Percentiles rank a stretch among this genome's conserved stretches.
phyloP scores from a whole-genome alignment of 2,888 invertebrate genomes.

The Drosophila kanekoi region DNA sequence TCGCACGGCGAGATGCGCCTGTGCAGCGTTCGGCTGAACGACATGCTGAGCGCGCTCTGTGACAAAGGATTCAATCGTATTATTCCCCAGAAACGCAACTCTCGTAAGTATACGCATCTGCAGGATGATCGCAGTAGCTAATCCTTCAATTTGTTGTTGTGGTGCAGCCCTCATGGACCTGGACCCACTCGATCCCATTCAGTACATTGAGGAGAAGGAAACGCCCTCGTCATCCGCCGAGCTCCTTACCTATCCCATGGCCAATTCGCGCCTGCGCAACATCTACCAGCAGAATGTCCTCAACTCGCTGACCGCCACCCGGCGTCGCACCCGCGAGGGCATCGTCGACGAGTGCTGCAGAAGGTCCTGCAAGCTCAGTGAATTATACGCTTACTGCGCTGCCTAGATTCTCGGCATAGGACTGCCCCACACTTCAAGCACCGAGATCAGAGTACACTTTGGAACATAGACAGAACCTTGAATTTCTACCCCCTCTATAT shows the following conservation, averaged over 20 bases:
- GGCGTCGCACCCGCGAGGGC: constrained; percentile 58
- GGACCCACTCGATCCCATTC: constrained; percentile 64
- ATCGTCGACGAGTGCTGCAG: constrained; percentile 65
- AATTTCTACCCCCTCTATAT: constrained; percentile 18
- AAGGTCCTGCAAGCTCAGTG: constrained; percentile 20
- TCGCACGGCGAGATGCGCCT: constrained; percentile 7
- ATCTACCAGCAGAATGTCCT: constrained; percentile 42
- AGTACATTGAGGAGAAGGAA: constrained; percentile 62
- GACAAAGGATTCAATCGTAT: constrained; percentile 48
- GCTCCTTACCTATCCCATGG: constrained; percentile 33
- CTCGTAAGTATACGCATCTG: constrained; percentile 49
- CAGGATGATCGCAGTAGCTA: not conserved
- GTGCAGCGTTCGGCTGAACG: constrained; percentile 57
- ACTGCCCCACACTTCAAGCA: constrained; percentile 10
- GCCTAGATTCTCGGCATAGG: constrained; percentile 8
- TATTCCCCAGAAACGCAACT: constrained; percentile 43
- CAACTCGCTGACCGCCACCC: constrained; percentile 52
- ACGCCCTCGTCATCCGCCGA: constrained; percentile 26
- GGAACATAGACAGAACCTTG: constrained; percentile 14
- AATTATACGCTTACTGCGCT: constrained; percentile 53
- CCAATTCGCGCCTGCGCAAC: constrained; percentile 35
- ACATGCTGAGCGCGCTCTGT: constrained; percentile 47
- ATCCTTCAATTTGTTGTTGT: not conserved
- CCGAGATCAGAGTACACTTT: constrained; percentile 38
- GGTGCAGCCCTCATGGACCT: constrained; percentile 31